A percentile compares a stretch with the other conserved stretches of the same genome.
Evolutionary conservation across 2,113 vertebrate species (phyloP).

Genomic region (Menidia beryllina): DNA sequence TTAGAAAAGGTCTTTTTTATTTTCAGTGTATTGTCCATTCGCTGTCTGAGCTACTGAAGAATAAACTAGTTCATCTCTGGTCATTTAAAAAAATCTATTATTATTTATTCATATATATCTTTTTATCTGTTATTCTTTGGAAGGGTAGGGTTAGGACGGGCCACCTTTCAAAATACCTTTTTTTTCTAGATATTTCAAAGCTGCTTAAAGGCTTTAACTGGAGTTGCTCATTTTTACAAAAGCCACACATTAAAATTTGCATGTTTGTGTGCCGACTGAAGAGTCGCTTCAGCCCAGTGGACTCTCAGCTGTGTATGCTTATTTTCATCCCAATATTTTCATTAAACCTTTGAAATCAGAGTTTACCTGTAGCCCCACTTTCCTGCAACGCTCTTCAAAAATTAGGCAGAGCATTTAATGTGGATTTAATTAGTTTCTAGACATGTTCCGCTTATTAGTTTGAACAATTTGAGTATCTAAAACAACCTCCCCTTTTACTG

Average conservation of each 20-base stretch:
- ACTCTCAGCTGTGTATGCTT: slow-evolving; percentile 10
- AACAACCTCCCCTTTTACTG: too few relatives aligned
- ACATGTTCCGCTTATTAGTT: not conserved
- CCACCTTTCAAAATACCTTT: slow-evolving; percentile 26
- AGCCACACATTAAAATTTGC: slow-evolving; percentile 32
- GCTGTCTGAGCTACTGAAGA: too few relatives aligned
- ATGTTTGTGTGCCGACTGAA: slow-evolving; percentile 26
- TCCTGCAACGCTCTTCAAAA: not conserved
- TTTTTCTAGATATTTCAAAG: slow-evolving; percentile 33
- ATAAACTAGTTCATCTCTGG: too few relatives aligned
- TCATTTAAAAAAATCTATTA: too few relatives aligned
- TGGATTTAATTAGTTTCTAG: not conserved
- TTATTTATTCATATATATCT: too few relatives aligned
- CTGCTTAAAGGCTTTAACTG: slow-evolving; percentile 26
- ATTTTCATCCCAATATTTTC: not conserved
- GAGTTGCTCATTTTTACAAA: slow-evolving; percentile 23
- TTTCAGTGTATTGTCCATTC: too few relatives aligned
- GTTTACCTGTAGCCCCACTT: slow-evolving; percentile 3
- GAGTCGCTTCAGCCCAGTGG: slow-evolving; percentile 28
- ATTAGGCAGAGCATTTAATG: not conserved
- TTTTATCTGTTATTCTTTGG: too few relatives aligned
- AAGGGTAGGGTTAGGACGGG: too few relatives aligned
- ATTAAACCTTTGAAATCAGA: not conserved
- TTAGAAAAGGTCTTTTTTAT: too few relatives aligned
- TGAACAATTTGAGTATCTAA: not conserved